Evolutionary conservation across 2,888 invertebrate species (phyloP).

Genomic region (Laspeyria flexula): DNA sequence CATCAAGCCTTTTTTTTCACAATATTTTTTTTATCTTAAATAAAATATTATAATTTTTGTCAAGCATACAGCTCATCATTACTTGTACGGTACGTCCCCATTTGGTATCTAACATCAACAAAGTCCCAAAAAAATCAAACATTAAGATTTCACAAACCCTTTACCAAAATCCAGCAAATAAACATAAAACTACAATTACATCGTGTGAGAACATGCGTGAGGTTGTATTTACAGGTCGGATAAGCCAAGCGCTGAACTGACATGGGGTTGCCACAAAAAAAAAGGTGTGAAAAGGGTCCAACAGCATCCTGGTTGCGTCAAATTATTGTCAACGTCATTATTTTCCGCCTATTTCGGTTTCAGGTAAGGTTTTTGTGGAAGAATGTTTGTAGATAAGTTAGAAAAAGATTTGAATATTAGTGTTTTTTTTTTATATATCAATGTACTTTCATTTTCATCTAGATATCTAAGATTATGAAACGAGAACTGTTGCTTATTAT

Average conservation of each 20-base stretch:
- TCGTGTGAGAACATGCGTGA: conserved; percentile 4
- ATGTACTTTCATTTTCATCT: too few species aligned
- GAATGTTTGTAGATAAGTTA: conserved; percentile 1
- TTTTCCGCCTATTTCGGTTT: conserved; percentile 39
- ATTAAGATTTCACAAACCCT: background rate
- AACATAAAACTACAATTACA: conserved; percentile 12
- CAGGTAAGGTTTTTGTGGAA: conserved; percentile 15
- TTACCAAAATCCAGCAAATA: background rate
- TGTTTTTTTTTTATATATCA: too few species aligned
- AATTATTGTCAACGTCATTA: conserved; percentile 48
- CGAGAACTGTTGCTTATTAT: too few species aligned
- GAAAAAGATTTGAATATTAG: background rate
- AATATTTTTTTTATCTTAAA: too few species aligned
- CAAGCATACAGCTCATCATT: too few species aligned
- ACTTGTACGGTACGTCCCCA: too few species aligned
- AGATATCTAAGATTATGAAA: too few species aligned
- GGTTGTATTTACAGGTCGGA: conserved; percentile 29
- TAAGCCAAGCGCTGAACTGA: conserved; percentile 37
- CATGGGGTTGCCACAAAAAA: conserved; percentile 33
- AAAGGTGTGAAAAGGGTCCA: conserved; percentile 45
- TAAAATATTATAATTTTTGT: too few species aligned
- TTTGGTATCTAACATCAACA: too few species aligned
- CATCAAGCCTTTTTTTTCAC: too few species aligned
- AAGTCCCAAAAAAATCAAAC: background rate
- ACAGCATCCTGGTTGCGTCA: conserved; percentile 32